A percentile compares a stretch with the other conserved stretches of the same genome.
phyloP scores from a whole-genome alignment of 2,888 invertebrate genomes.

The Ferrisia virgata region DNA sequence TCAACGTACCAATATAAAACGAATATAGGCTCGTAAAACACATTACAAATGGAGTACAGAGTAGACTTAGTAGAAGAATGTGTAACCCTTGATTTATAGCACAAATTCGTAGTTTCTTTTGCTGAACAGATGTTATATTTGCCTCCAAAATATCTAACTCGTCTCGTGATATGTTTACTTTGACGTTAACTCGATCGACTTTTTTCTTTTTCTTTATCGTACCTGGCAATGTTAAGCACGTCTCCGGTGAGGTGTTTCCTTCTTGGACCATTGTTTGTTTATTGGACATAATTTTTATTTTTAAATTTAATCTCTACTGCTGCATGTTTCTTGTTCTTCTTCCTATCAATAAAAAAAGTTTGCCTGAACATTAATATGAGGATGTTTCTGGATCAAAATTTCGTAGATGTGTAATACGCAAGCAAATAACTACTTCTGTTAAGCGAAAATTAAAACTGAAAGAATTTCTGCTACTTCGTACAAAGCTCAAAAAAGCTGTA shows the following conservation, averaged over 20 bases:
- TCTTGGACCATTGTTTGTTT: not conserved
- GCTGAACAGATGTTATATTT: not conserved
- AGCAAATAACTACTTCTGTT: not conserved
- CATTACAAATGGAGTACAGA: not conserved
- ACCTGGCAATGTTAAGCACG: conserved; percentile 1
- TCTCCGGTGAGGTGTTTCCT: not conserved
- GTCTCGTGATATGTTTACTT: conserved; percentile 1
- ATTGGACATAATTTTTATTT: not conserved
- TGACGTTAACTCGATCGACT: not conserved
- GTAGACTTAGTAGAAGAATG: not conserved
- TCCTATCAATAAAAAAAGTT: not conserved
- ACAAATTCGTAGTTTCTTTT: not conserved
- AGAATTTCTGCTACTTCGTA: no score
- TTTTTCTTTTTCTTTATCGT: conserved; percentile 23
- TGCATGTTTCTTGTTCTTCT: not conserved
- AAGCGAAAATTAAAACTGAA: not conserved
- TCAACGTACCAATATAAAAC: not conserved
- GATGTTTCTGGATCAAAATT: not conserved
- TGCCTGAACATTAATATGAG: not conserved
- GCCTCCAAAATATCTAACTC: conserved; percentile 14
- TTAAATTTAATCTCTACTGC: not conserved
- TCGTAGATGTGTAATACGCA: not conserved
- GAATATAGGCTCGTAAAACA: not conserved
- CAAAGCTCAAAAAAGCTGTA: not conserved
- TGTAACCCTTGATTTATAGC: not conserved